Conservation (phyloP, 2,888 invertebrate genomes). For the Drosophila dives region DNA sequence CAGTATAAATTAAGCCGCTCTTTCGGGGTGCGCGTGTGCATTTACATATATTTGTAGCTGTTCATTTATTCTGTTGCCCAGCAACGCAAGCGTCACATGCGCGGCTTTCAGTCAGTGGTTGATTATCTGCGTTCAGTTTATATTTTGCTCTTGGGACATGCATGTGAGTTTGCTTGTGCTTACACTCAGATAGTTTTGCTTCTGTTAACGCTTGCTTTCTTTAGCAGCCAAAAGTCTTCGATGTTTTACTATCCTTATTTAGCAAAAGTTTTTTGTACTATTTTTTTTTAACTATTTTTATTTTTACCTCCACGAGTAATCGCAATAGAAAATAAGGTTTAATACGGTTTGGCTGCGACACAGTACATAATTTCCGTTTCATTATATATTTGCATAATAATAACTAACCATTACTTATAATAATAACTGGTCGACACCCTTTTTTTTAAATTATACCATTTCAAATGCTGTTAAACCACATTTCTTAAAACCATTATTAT, state of each 20-base stretch:
- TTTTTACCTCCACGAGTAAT: conserved; percentile 52
- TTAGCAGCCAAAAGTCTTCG: conserved; percentile 14
- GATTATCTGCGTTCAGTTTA: conserved; percentile 1
- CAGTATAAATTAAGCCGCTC: conserved; percentile 39
- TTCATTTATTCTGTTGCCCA: conserved; percentile 15
- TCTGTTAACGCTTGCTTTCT: conserved; percentile 17
- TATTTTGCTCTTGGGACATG: conserved; percentile 24
- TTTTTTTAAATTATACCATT: not conserved
- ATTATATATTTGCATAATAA: not conserved
- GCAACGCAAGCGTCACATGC: conserved; percentile 63
- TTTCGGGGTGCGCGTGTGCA: conserved; percentile 35
- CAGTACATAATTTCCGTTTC: conserved; percentile 26
- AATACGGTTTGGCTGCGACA: conserved; percentile 51
- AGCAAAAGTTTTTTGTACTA: not conserved
- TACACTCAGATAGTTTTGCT: conserved; percentile 16
- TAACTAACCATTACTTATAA: not conserved
- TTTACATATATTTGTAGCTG: conserved; percentile 21
- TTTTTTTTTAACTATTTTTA: not conserved
- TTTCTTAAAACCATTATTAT: not conserved
- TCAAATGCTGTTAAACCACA: not conserved
- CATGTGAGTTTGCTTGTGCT: conserved; percentile 34
- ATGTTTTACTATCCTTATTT: conserved; percentile 33
- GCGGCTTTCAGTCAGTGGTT: conserved; percentile 51
- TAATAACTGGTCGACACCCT: not conserved
- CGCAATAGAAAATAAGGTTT: conserved; percentile 67